Evolutionary conservation across 1,140 invertebrate genomes (phyloP), one percentile per base, ranked within the genome.

Genomic region (Copidosoma floridanum): DNA sequence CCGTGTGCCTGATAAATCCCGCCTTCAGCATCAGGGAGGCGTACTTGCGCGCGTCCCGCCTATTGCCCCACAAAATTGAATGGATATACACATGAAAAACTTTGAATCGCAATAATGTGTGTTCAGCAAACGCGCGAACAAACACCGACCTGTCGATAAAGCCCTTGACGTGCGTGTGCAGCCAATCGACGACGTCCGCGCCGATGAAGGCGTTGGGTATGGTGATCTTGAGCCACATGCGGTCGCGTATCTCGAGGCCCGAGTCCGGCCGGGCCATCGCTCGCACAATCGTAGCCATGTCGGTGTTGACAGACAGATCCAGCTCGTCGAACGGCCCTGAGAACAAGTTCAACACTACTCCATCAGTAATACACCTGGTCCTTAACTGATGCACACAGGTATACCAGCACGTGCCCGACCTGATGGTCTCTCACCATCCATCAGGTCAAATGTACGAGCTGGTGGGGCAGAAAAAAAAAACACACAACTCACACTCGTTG

Each of bases 181-280:
- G 83, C 97, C 97, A 99, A 73, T 99, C 95, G 21, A 99, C 95
- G 21, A 99, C 89, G 78, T 99, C 97, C 18, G 95, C 93, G 48
- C 96, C 96, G 73, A 99, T 96, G 82, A 99, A 99, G 63, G 97
- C 96, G 82, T 97, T 98, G 46, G 96, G 95, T 76, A 99, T 98
- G 12, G 93, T 96, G 63, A 99, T 99, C 84, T 99, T 99, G 8
- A 99, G 82, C 97, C 97, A 99, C 88, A 97, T 96, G 41, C 97
- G 85, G 82, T 99, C 95, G 58, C 94, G 84, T 57, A 99, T 95
- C 81, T 99, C 97, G 29, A 99, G 82, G 8, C 97, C 97, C 53
- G 95, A 98, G 73, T 99, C 95, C 11, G 93, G 89, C 69, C 92
- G 86, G 56, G 94, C 90, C 96, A 99, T 98, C 46, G 92, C 92